A percentile compares a stretch with the other conserved stretches of the same genome.
These are phyloP conservation scores for Sebastes oblongus DNA, from an alignment of 2,797 vertebrate species.

Conservation along the genomic window DNA sequence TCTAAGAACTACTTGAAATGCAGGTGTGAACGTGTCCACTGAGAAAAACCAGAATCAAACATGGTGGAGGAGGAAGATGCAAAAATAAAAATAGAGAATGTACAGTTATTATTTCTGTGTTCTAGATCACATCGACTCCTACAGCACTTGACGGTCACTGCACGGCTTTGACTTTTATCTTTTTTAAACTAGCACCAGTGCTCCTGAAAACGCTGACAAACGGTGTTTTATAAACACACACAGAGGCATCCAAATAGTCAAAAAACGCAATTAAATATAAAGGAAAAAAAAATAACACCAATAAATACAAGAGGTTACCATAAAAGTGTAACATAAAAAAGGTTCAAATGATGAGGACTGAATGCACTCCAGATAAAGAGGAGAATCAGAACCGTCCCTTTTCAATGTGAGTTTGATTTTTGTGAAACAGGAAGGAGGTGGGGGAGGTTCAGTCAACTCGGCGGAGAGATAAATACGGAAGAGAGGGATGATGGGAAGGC, in stretches of 20 bases:
- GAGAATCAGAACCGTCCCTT: conserved; percentile 39
- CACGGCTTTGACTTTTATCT: conserved; percentile 62
- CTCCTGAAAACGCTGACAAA: conserved; percentile 65
- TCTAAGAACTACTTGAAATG: conserved; percentile 68
- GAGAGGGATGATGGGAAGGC: conserved; percentile 40
- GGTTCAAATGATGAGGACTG: conserved; percentile 22
- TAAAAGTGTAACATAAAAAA: conserved; percentile 51
- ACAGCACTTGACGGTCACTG: conserved; percentile 78
- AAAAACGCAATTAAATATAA: conserved; percentile 62
- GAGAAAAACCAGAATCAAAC: conserved; percentile 12
- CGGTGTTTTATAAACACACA: conserved; percentile 43
- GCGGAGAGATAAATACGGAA: conserved; percentile 36
- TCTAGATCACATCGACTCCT: conserved; percentile 76
- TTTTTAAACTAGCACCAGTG: conserved; percentile 76
- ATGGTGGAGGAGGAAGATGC: conserved; percentile 31
- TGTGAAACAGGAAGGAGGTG: conserved; percentile 4
- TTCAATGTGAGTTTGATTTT: conserved; percentile 31
- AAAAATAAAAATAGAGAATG: conserved; percentile 55
- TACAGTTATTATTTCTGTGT: conserved; percentile 74
- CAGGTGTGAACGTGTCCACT: conserved; percentile 62
- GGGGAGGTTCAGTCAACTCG: too few relatives aligned
- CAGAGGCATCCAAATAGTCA: conserved; percentile 46
- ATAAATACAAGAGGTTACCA: conserved; percentile 77
- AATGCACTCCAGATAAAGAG: conserved; percentile 6
- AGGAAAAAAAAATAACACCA: conserved; percentile 59